These are phyloP conservation scores for Mormoops blainvillei DNA, from an alignment of 2,113 vertebrate genomes.

Conservation along the genomic window DNA sequence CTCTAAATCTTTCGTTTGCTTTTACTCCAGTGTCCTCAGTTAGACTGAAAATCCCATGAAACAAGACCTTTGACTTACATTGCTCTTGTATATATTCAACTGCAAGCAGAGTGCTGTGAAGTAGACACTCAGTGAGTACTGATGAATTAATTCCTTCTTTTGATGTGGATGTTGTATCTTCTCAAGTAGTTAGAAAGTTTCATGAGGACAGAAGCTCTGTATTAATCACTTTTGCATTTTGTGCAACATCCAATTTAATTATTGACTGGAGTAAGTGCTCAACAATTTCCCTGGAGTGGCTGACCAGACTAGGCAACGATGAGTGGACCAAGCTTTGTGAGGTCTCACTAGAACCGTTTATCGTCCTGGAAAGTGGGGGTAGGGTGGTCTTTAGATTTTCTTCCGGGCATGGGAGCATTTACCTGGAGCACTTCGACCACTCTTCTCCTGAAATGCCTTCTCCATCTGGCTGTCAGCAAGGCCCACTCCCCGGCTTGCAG, in stretches of 20 bases:
- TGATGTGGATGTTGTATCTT: neutral
- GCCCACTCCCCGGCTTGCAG: fast-evolving
- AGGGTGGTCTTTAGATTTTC: neutral
- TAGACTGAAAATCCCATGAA: neutral
- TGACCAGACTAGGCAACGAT: neutral
- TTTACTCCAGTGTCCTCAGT: neutral
- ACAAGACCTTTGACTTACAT: neutral
- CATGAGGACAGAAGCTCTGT: neutral
- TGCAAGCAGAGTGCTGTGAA: neutral
- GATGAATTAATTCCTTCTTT: neutral
- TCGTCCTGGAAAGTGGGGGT: neutral
- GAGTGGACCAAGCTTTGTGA: neutral
- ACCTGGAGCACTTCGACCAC: neutral
- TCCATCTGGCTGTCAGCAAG: neutral
- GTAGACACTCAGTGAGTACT: neutral
- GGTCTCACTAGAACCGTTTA: neutral
- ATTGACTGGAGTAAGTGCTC: neutral
- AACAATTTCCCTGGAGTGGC: neutral
- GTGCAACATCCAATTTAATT: neutral
- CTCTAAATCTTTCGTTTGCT: neutral
- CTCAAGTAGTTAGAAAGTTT: neutral
- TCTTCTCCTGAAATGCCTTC: neutral
- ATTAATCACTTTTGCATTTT: neutral
- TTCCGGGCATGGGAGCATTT: neutral
- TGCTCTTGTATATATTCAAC: neutral